A percentile compares a stretch with the other conserved stretches of the same genome.
These are phyloP conservation scores for Helicoverpa assulta DNA, from an alignment of 2,888 invertebrate species.

Conservation along the genomic window DNA sequence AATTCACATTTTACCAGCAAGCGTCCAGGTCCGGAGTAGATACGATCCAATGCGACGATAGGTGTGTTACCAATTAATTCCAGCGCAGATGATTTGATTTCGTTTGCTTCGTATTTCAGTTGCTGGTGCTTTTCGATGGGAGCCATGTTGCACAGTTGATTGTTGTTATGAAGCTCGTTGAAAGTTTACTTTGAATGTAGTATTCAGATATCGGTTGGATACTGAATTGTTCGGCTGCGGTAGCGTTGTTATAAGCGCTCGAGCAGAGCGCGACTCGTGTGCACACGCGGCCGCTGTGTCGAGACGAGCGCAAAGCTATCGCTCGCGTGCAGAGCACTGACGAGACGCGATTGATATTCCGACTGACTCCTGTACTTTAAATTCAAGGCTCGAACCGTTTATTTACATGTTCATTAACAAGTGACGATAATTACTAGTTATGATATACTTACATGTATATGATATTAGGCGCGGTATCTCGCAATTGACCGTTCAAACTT, in stretches of 20 bases:
- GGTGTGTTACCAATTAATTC: slow-evolving; percentile 87
- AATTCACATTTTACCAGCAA: slow-evolving; percentile 87
- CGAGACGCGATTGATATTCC: slow-evolving; percentile 46
- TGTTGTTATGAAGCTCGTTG: slow-evolving; percentile 49
- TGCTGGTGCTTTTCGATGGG: slow-evolving; percentile 71
- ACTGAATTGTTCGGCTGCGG: slow-evolving; percentile 51
- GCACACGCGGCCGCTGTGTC: slow-evolving; percentile 45
- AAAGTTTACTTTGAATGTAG: slow-evolving; percentile 13
- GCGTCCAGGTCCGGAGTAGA: slow-evolving; percentile 83
- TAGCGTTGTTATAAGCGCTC: slow-evolving; percentile 47
- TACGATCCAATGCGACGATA: slow-evolving; percentile 83
- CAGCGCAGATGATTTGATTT: slow-evolving; percentile 83
- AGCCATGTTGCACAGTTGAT: slow-evolving; percentile 58
- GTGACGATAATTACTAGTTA: slow-evolving; percentile 21
- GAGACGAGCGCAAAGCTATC: slow-evolving; percentile 47
- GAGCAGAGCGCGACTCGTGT: slow-evolving; percentile 48
- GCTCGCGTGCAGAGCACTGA: slow-evolving; percentile 42
- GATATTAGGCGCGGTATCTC: slow-evolving; percentile 10
- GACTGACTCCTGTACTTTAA: slow-evolving; percentile 28
- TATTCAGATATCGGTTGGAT: slow-evolving; percentile 45
- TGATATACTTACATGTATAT: slow-evolving; percentile 24
- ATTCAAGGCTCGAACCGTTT: slow-evolving; percentile 58
- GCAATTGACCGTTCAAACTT: neutral
- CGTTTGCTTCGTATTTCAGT: slow-evolving; percentile 66
- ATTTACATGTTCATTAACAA: slow-evolving; percentile 66